Conservation (phyloP, 2,113 vertebrate genomes). For the Felis catus region F.catus_Fca126_mat1.0 CM031417.1:104182501-104183000, state of each 20-base stretch:
- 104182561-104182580: neutral
- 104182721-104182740: slow-evolving; percentile 27
- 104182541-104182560: neutral
- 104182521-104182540: neutral
- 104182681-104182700: neutral
- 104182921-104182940: neutral
- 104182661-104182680: slow-evolving; percentile 13
- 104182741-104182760: slow-evolving; percentile 45
- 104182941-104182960: neutral
- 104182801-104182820: neutral
- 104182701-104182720: slow-evolving; percentile 53
- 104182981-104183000: slow-evolving; percentile 25
- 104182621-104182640: slow-evolving; percentile 20
- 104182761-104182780: slow-evolving; percentile 18
- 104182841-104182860: neutral
- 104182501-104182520: slow-evolving; percentile 1
- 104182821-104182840: slow-evolving; percentile 3
- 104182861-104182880: slow-evolving; percentile 32
- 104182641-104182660: neutral
- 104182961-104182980: neutral
- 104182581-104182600: slow-evolving; percentile 25
- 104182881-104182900: slow-evolving; percentile 13
- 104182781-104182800: slow-evolving; percentile 52
- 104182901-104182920: slow-evolving; percentile 3
- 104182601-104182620: slow-evolving; percentile 35